These are phyloP conservation scores for Zeus faber DNA, from an alignment of 2,113 vertebrate genomes.

Conservation along the genomic window DNA sequence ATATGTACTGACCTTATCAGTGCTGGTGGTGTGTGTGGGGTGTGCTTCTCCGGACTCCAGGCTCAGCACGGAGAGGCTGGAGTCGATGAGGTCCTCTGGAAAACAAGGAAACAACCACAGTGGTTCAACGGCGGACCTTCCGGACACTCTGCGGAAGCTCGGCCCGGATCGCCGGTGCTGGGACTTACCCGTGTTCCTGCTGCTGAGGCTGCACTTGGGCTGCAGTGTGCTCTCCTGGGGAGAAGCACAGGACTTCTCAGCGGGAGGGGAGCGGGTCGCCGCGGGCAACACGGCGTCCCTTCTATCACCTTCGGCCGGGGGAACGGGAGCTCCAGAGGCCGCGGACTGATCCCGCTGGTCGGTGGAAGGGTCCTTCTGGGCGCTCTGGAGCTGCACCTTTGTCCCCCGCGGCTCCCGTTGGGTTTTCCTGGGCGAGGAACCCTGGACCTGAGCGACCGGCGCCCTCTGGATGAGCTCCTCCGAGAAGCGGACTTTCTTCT, in stretches of 20 bases:
- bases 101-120: conserved; percentile 29
- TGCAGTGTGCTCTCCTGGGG: conserved; percentile 42
- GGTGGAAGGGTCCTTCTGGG: neutral
- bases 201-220: conserved; percentile 58
- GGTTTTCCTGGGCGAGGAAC: conserved; percentile 34
- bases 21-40: conserved; percentile 64
- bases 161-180: neutral
- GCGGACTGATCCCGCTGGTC: neutral
- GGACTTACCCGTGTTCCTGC: conserved; percentile 63
- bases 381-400: conserved; percentile 16
- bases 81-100: conserved; percentile 69
- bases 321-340: no score
- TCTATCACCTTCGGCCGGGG: conserved; percentile 30
- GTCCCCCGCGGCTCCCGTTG: conserved; percentile 9
- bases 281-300: no score
- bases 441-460: conserved; percentile 25
- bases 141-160: neutral
- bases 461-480: conserved; percentile 53
- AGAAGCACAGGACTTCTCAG: conserved; percentile 33
- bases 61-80: conserved; percentile 67
- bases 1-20: conserved; percentile 69
- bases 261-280: conserved; percentile 21
- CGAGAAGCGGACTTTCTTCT: conserved; percentile 76
- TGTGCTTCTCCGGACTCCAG: conserved; percentile 63
- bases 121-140: neutral